Evolutionary conservation across 2,888 invertebrate genomes (phyloP), one percentile per base, ranked within the genome.

Genomic region (Syrphus vitripennis): DNA sequence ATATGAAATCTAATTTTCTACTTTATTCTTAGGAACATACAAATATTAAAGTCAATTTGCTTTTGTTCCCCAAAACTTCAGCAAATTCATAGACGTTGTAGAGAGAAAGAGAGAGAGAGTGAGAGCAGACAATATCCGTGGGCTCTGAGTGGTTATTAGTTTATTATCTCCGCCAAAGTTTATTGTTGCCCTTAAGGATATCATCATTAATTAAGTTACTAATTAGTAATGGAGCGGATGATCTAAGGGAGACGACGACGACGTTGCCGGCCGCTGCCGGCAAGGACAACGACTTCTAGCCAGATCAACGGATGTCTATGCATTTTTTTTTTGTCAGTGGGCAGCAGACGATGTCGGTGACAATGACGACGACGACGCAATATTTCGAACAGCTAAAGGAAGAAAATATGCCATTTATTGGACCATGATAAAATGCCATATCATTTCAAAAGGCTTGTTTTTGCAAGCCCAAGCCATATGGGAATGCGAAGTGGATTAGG

Each of bases 191-290:
- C 86, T 65, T 37, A 86, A 78, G 86, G 82, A 86, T 82, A 70
- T 59, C 69, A 72, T 77, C 72, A 82, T 82, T 86, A 86, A 86
- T 86, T 86, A 86, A 82, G 82, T 86, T 75, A 70, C 86, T 77
- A 86, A 86, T 86, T 78, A 86, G 78, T 81, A 76, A 72, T 61
- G 67, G 29, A 67, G 57, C 59, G 72, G 77, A 82, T 82, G 82
- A 78, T 59, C 40, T 31, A 59, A 42, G 55, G 9, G 12, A 48
- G 76, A 16, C 6, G 59, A 34, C 4, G 29, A 16, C 16, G n/a
- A 34, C 14, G 19, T 29, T 0, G 9, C 10, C 21, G 3, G 10
- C 5, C 34, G 6, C 48, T 6, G 6, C 24, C 26, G 10, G 50
- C 40, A 42, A 42, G 67, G 31, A 67, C 67, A 34, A 67, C 34